Evolutionary conservation across 2,888 invertebrate species (phyloP).

Genomic region (Heteromurus nitidus): DNA sequence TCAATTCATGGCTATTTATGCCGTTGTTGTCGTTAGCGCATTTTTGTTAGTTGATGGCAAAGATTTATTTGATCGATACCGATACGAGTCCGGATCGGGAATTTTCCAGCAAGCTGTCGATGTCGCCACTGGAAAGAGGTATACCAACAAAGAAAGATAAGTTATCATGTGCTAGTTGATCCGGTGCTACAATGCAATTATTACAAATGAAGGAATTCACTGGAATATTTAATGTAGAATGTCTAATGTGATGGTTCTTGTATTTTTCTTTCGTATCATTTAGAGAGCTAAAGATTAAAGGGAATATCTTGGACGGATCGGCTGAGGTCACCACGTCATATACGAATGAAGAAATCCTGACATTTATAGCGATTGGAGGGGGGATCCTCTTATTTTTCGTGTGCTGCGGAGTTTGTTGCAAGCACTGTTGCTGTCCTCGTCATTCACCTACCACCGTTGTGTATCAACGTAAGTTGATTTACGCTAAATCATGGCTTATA

Average conservation of each 20-base stretch:
- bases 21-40: too few species aligned
- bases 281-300: conserved; percentile 11
- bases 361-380: conserved; percentile 5
- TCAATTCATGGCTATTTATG: too few species aligned
- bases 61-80: too few species aligned
- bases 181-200: not conserved
- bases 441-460: not conserved
- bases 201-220: too few species aligned
- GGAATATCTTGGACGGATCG: conserved; percentile 3
- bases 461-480: conserved; percentile 44
- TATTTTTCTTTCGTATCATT: not conserved
- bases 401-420: conserved; percentile 30
- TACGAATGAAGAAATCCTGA: conserved; percentile 12
- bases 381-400: conserved; percentile 13
- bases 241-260: too few species aligned
- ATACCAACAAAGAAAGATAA: too few species aligned
- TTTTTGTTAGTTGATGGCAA: too few species aligned
- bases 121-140: conserved; percentile 26
- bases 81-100: not conserved
- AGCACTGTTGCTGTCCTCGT: conserved; percentile 25
- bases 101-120: conserved; percentile 7
- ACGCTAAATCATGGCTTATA: too few species aligned
- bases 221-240: too few species aligned
- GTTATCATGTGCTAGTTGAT: too few species aligned
- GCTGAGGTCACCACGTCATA: too few species aligned